Percentiles rank a stretch among this genome's conserved stretches.
Evolutionary conservation across 2,113 vertebrate species (phyloP).

Genomic region (Pseudorasbora parva): DNA sequence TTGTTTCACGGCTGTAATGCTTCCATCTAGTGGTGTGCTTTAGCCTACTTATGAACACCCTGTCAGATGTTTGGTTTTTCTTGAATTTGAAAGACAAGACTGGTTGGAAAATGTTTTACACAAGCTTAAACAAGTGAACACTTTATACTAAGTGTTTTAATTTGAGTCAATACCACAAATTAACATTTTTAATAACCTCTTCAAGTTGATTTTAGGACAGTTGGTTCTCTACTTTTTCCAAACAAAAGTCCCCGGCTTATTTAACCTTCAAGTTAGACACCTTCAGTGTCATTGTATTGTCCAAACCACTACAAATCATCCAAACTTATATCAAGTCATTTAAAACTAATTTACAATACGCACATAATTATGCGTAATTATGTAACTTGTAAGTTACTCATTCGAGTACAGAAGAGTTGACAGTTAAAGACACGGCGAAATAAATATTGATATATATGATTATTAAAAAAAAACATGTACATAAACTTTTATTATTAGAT

Average conservation of each 20-base stretch:
- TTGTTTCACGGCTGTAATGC: conserved; percentile 4
- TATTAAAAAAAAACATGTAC: not conserved
- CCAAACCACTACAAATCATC: too few species aligned
- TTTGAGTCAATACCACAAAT: not conserved
- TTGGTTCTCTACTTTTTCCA: not conserved
- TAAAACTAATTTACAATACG: too few species aligned
- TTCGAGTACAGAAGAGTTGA: too few species aligned
- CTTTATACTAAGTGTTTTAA: not conserved
- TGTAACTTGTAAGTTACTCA: too few species aligned
- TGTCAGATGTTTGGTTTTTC: not conserved
- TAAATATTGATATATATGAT: not conserved
- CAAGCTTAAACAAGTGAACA: not conserved
- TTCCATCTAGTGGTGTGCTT: conserved; percentile 28
- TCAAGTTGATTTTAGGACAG: not conserved
- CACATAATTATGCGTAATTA: too few species aligned
- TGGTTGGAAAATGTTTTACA: not conserved
- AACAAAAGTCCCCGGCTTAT: not conserved
- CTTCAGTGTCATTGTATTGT: too few species aligned
- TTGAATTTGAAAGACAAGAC: not conserved
- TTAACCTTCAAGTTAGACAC: too few species aligned
- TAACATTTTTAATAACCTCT: not conserved
- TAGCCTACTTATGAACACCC: not conserved
- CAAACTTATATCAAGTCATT: too few species aligned
- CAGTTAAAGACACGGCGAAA: not conserved
- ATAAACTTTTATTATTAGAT: not conserved